phyloP scores from a whole-genome alignment of 2,113 vertebrate species.

The Copsychus sechellarum region DNA sequence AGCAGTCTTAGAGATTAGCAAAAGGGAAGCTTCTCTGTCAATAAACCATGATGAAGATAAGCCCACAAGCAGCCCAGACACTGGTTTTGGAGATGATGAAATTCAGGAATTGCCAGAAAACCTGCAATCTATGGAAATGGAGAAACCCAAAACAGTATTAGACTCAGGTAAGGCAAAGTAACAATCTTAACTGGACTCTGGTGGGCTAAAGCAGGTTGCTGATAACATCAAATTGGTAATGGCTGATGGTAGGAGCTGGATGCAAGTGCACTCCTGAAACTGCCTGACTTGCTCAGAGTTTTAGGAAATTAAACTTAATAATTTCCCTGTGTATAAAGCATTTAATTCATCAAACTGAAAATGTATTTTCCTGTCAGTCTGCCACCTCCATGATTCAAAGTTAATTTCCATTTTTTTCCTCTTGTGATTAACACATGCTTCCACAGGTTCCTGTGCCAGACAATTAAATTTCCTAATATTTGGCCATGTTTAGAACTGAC shows the following conservation, averaged over 20 bases:
- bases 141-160: conserved; percentile 77
- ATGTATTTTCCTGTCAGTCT: background rate
- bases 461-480: background rate
- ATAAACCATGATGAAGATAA: conserved; percentile 80
- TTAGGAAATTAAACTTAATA: background rate
- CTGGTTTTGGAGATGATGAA: conserved; percentile 92
- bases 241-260: background rate
- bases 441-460: background rate
- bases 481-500: background rate
- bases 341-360: background rate
- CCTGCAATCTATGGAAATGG: conserved; percentile 80
- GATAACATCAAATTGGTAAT: background rate
- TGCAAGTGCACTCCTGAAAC: background rate
- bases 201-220: background rate
- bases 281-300: background rate
- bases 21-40: conserved; percentile 75
- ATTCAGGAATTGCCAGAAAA: conserved; percentile 85
- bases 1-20: conserved; percentile 92
- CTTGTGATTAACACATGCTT: background rate
- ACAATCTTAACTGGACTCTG: background rate
- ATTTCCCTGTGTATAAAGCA: background rate
- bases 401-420: background rate
- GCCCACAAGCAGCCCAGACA: conserved; percentile 91
- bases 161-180: conserved; percentile 74
- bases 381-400: background rate